Base-by-base conservation (phyloP, 92 coral and sea anemone genomes). In the Plumapathes pennacea region DNA sequence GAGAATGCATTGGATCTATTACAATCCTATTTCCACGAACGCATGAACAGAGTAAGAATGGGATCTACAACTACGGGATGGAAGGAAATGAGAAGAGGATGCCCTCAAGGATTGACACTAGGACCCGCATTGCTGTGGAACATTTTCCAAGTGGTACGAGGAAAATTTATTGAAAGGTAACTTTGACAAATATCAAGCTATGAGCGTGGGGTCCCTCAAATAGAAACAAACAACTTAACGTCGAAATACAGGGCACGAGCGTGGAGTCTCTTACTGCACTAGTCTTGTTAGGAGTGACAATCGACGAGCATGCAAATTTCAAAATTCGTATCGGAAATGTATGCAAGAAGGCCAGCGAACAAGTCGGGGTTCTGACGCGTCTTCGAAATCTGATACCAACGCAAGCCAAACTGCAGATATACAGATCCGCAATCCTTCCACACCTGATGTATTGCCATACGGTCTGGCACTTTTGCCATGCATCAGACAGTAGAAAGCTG, bases 71-170 rank as follows among this genome's bases (percentile, higher is more conserved):
- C 33, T 52, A 50, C 38, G 34, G 60, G 34, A 60, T 61, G 72
- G 60, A 60, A 71, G 45, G 61, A 63, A 12, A 46, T 63, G 25
- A 36, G 26, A 24, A 31, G 71, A 51, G 60, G 72, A 29, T 71
- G 78, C 32, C 71, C 78, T n/a, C 78, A 71, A 42, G 78, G 78
- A 23, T 69, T 32, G 3, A 46, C 53, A 14, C 26, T 46, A 22
- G 53, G 53, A 11, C 53, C 26, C n/a, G n/a, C n/a, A n/a, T n/a
- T n/a, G n/a, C n/a, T n/a, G n/a, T n/a, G n/a, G n/a, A n/a, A n/a
- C n/a, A n/a, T n/a, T n/a, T n/a, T n/a, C n/a, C n/a, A n/a, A n/a
- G n/a, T n/a, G n/a, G n/a, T n/a, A n/a, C n/a, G n/a, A n/a, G n/a
- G n/a, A n/a, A n/a, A n/a, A n/a, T n/a, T n/a, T n/a, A n/a, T n/a